A percentile compares a stretch with the other conserved stretches of the same genome.
Evolutionary conservation across 2,888 invertebrate genomes (phyloP).

Genomic region (Boloria euphrosyne): DNA sequence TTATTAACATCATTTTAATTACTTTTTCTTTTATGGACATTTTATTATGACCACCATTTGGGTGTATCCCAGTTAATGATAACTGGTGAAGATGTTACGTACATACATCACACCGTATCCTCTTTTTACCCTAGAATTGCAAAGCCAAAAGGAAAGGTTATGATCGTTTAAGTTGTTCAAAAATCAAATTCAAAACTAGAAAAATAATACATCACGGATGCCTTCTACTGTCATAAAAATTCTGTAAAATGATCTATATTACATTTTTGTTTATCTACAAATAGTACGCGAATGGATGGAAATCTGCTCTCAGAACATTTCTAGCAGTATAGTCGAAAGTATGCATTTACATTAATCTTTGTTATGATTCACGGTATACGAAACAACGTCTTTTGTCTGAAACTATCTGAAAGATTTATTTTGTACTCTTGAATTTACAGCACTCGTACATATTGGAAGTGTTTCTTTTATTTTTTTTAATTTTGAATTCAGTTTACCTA

Average conservation of each 20-base stretch:
- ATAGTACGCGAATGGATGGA: constrained; percentile 6
- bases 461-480: background rate
- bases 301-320: constrained; percentile 16
- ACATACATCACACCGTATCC: no score
- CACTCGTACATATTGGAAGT: constrained; percentile 14
- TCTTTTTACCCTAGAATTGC: no score
- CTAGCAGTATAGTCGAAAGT: constrained; percentile 20
- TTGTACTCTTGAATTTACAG: constrained; percentile 17
- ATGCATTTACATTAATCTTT: constrained; percentile 40
- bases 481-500: background rate
- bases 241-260: background rate
- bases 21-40: no score
- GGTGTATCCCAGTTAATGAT: no score
- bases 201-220: no score
- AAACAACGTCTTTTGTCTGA: constrained; percentile 40
- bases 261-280: background rate
- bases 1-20: no score
- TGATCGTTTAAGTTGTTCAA: no score
- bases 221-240: no score
- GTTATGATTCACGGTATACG: constrained; percentile 39
- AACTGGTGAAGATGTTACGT: no score
- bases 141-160: no score
- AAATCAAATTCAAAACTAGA: no score
- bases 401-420: constrained; percentile 40
- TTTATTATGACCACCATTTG: no score